Conservation (phyloP, 2,888 invertebrate genomes). For the Pseudococcus jackbeardsleyi region DNA sequence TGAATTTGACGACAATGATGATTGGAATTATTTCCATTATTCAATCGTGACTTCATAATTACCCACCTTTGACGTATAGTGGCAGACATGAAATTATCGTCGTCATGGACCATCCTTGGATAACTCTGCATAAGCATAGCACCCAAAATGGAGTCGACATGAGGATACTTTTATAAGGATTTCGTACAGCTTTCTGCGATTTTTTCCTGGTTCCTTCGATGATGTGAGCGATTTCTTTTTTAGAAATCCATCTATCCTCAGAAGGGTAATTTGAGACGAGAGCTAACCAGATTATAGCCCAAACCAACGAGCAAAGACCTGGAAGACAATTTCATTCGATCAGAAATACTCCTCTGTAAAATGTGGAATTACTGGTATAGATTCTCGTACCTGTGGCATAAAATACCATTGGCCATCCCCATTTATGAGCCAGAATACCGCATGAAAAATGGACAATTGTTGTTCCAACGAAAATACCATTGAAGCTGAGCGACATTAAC, state of each 20-base stretch:
- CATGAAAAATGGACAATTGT: background rate
- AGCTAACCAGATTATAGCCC: background rate
- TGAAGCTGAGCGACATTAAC: conserved; percentile 4
- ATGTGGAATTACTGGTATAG: too few relatives aligned
- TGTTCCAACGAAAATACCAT: background rate
- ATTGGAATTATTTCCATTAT: background rate
- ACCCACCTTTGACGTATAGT: conserved; percentile 35
- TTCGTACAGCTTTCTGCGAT: background rate
- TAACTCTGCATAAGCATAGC: background rate
- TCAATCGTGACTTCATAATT: background rate
- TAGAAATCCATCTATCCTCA: background rate
- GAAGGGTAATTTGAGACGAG: background rate
- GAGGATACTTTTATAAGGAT: conserved; percentile 50
- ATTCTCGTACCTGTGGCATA: conserved; percentile 27
- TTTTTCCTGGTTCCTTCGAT: background rate
- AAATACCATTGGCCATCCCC: conserved; percentile 12
- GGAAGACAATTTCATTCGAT: too few relatives aligned
- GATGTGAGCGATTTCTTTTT: background rate
- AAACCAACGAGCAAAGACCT: background rate
- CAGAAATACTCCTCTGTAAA: too few relatives aligned
- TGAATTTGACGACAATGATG: background rate
- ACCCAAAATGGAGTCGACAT: conserved; percentile 48
- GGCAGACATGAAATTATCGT: conserved; percentile 30
- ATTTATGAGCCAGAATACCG: conserved; percentile 4
- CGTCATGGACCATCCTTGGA: background rate